Evolutionary conservation across 2,888 invertebrate genomes (phyloP).

Genomic region (Criorhina ranunculi): DNA sequence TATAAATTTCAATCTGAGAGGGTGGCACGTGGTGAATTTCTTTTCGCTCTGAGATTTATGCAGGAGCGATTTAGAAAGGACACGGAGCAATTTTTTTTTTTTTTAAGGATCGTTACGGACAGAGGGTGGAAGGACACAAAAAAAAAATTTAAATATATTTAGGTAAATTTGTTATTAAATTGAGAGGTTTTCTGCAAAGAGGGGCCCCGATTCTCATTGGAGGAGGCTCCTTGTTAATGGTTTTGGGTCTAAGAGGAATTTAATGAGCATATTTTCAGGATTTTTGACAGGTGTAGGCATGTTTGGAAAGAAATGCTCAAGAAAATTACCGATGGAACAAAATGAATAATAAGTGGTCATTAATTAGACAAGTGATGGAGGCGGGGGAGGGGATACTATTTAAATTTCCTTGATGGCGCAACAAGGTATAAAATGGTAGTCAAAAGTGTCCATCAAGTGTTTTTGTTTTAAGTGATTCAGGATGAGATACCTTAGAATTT

Average conservation of each 20-base stretch:
- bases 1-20: conserved; percentile 63
- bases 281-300: conserved; percentile 52
- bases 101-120: conserved; percentile 12
- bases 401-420: too few species aligned
- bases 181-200: conserved; percentile 46
- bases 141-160: conserved; percentile 58
- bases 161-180: conserved; percentile 72
- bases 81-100: conserved; percentile 62
- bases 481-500: too few species aligned
- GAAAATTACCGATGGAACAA: conserved; percentile 34
- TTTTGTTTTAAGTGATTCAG: too few species aligned
- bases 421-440: too few species aligned
- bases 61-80: conserved; percentile 61
- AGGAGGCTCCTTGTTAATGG: conserved; percentile 48
- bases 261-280: conserved; percentile 58
- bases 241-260: conserved; percentile 61
- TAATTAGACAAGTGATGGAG: conserved; percentile 12
- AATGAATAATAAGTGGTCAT: conserved; percentile 62
- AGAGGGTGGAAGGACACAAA: background rate
- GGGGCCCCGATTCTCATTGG: background rate
- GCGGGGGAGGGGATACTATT: too few species aligned
- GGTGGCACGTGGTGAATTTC: conserved; percentile 9
- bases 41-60: conserved; percentile 66
- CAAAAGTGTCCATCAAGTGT: too few species aligned
- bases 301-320: conserved; percentile 43